Evolutionary conservation across 2,797 vertebrate species (phyloP).

Genomic region (Emydoidea blandingii): DNA sequence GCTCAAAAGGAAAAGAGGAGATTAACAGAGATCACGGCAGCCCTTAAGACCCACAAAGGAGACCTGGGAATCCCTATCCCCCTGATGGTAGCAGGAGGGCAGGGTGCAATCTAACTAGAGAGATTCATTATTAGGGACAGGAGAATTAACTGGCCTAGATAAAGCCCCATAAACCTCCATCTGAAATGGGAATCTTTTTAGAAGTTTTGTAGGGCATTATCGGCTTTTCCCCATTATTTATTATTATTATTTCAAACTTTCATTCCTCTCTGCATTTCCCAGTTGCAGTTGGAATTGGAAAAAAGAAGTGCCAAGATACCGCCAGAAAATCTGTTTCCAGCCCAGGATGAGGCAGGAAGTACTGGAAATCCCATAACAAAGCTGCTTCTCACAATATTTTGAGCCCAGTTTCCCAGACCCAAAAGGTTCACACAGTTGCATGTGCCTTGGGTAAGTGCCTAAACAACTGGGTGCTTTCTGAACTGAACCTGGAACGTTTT

Average conservation of each 20-base stretch:
- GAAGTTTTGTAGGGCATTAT: no score
- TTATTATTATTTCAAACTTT: not conserved
- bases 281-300: not conserved
- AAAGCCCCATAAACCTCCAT: not conserved
- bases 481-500: not conserved
- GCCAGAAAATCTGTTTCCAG: no score
- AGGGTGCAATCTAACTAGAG: not conserved
- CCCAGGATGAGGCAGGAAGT: not conserved
- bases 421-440: not conserved
- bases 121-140: not conserved
- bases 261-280: not conserved
- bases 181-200: not conserved
- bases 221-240: not conserved
- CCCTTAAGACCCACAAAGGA: not conserved
- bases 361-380: no score
- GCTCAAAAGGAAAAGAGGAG: not conserved
- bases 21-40: not conserved
- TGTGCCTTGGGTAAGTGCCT: not conserved
- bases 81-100: not conserved
- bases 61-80: not conserved
- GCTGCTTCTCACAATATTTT: not conserved
- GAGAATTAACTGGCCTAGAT: fast-evolving
- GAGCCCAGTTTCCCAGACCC: not conserved
- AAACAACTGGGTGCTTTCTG: not conserved
- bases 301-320: not conserved